Percentiles rank a stretch among this genome's conserved stretches.
Conservation (phyloP, 2,888 invertebrate genomes). For the Clusia tigrina region DNA sequence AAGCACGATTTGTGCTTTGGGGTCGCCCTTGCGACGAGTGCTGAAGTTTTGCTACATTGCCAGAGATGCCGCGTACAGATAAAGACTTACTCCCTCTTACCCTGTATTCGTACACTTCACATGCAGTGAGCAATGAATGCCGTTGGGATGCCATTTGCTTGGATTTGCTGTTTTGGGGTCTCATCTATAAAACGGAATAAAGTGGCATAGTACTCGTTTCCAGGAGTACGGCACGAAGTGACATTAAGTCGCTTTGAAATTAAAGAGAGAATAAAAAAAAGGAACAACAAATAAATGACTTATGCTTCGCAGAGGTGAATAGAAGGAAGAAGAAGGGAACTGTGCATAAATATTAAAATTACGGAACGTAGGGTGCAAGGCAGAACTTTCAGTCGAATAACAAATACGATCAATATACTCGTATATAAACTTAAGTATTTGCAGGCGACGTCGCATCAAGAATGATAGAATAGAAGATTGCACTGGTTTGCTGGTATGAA, state of each 20-base stretch:
- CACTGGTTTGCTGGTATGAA: too few species aligned
- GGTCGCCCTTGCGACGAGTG: too few species aligned
- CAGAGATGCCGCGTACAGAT: conserved; percentile 55
- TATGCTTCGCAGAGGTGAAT: neutral
- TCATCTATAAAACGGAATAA: too few species aligned
- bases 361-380: too few species aligned
- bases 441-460: too few species aligned
- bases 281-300: conserved; percentile 9
- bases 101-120: too few species aligned
- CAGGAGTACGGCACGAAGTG: conserved; percentile 52
- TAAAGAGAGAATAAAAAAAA: conserved; percentile 37
- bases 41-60: conserved; percentile 26
- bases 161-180: neutral
- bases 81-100: too few species aligned
- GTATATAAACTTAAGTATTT: too few species aligned
- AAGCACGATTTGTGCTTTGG: neutral
- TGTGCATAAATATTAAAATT: too few species aligned
- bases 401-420: too few species aligned
- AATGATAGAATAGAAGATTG: too few species aligned
- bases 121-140: neutral
- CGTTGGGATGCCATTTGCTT: neutral
- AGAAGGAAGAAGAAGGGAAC: neutral
- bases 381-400: too few species aligned
- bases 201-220: conserved; percentile 11
- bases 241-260: conserved; percentile 53